Evolutionary conservation across 1,140 invertebrate species (phyloP).

Genomic region (Drosophila pectinifera): DNA sequence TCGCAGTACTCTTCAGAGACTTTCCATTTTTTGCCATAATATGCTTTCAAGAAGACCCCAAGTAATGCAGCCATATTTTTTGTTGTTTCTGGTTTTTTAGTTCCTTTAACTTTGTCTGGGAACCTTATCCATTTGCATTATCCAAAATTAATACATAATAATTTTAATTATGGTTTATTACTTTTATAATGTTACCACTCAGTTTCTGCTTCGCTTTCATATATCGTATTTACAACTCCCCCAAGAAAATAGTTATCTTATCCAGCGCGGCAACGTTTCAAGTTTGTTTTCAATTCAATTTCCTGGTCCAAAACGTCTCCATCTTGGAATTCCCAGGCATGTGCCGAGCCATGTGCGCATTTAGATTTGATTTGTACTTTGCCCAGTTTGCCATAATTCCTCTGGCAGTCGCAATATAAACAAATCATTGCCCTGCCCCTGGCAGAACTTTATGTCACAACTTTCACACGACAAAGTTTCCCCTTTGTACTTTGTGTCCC

Average conservation of each 20-base stretch:
- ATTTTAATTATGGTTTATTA: no score
- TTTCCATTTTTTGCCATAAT: no score
- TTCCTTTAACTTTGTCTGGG: not conserved
- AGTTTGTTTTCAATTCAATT: constrained; percentile 39
- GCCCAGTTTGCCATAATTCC: constrained; percentile 52
- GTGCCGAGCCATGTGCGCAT: constrained; percentile 24
- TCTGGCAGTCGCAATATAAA: constrained; percentile 55
- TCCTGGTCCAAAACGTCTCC: constrained; percentile 1
- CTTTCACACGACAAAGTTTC: constrained; percentile 65
- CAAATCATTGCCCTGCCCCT: constrained; percentile 62
- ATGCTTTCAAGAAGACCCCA: no score
- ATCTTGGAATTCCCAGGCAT: constrained; percentile 26
- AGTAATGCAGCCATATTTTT: no score
- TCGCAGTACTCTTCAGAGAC: no score
- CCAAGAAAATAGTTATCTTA: not conserved
- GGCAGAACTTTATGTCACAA: constrained; percentile 60
- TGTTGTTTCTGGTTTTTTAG: no score
- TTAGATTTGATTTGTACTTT: constrained; percentile 63
- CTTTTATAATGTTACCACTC: not conserved
- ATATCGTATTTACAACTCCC: not conserved
- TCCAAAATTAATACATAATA: no score
- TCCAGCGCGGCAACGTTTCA: constrained; percentile 3
- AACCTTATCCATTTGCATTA: no score
- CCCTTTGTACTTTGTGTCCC: constrained; percentile 13
- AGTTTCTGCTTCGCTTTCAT: not conserved